Base-by-base conservation (phyloP, 2,113 vertebrate genomes). In the Marcusenius ussheri region DNA sequence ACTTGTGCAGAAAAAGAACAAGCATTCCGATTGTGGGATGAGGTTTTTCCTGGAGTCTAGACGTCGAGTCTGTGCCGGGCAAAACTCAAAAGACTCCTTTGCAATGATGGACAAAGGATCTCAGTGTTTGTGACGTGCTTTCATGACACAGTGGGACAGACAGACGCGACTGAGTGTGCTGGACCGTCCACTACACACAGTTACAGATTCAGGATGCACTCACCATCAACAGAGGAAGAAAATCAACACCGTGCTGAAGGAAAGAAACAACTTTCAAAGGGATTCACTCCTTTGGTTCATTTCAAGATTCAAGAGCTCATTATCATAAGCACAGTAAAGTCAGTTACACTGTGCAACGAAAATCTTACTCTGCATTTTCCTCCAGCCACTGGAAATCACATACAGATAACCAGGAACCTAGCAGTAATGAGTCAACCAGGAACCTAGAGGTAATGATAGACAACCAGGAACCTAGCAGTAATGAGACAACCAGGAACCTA, bases 41-140 rank as follows among this genome's bases (percentile, higher is more conserved):
- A 89, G 19, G 31, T 53, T 53, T 83, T 51, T 46, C 24, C 49
- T 70, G 62, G 15, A 62, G 89, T 90, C 89, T 90, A 90, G 89
- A 90, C 83, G 42, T 9, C 6, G 51, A 47, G 51, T 19, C 62
- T 24, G 24, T 83, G 83, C 85, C 2, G 56, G 84, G 15, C 39
- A 70, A 89, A 86, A 90, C 80, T 62, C 89, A 86, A 86, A 56
- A 85, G 53, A 50, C 62, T 86, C 89, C 58, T 86, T 90, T 35
- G 83, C 47, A 15, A 86, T 66, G 47, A 58, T 42, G 19, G 21
- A 90, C 83, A 90, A 90, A 87, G 56, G 9, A 87, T 83, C 89
- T 87, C 62, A 70, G 53, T 86, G 83, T 87, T 58, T 66, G 27
- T 24, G 56, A 39, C n/a, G 17, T 17, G 39, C 39, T 24, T 17